These are phyloP conservation scores for Argyrosomus regius DNA, from an alignment of 2,797 vertebrate species.

Conservation along the genomic window DNA sequence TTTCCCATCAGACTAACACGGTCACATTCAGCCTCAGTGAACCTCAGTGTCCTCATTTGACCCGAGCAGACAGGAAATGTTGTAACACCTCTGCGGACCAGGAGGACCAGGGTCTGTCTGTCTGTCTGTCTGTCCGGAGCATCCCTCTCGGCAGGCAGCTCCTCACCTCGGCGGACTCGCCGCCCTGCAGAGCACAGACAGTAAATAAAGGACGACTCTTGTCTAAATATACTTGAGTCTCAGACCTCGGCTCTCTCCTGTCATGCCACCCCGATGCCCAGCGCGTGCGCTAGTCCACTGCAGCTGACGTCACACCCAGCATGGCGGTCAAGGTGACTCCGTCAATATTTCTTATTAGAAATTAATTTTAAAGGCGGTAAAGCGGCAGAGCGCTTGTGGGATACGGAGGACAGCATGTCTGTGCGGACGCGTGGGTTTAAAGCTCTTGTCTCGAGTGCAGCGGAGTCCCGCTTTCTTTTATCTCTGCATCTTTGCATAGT, in stretches of 20 bases:
- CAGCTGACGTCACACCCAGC: constrained; percentile 90
- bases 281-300: constrained; percentile 80
- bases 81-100: constrained; percentile 7
- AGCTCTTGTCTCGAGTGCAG: constrained; percentile 33
- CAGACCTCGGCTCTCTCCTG: constrained; percentile 33
- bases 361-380: constrained; percentile 59
- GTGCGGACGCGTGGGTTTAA: constrained; percentile 42
- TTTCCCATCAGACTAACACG: too few species aligned
- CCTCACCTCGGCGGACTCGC: neutral
- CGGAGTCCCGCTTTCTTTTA: constrained; percentile 38
- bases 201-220: constrained; percentile 31
- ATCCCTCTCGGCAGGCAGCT: neutral
- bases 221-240: constrained; percentile 56
- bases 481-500: constrained; percentile 61
- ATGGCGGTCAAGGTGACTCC: constrained; percentile 99
- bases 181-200: neutral
- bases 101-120: neutral
- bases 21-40: too few species aligned
- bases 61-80: constrained; percentile 54
- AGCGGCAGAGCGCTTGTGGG: constrained; percentile 38
- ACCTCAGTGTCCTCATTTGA: constrained; percentile 54
- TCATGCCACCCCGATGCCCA: constrained; percentile 61
- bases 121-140: constrained; percentile 15
- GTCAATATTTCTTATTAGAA: constrained; percentile 81
- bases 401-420: constrained; percentile 37